phyloP scores from a whole-genome alignment of 2,797 vertebrate genomes.

The Tenualosa thibaudeaui region DNA sequence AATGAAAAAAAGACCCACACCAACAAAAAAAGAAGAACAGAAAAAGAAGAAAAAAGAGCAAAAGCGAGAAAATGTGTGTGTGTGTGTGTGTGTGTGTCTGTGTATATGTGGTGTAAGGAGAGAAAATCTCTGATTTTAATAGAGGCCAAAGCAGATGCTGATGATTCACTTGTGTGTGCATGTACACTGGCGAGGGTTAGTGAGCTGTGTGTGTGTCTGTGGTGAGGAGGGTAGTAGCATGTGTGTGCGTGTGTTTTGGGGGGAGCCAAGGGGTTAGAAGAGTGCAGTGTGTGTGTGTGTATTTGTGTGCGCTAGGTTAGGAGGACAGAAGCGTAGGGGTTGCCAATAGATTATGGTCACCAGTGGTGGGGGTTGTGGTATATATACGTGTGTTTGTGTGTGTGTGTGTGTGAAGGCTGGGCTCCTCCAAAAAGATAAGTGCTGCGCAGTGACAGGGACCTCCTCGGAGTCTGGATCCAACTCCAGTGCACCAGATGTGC shows the following conservation, averaged over 20 bases:
- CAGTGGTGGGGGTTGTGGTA: neutral
- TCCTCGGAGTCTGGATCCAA: constrained; percentile 62
- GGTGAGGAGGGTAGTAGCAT: neutral
- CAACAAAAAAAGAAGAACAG: neutral
- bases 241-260: neutral
- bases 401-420: constrained; percentile 42
- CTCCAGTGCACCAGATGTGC: constrained; percentile 69
- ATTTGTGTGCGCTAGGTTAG: no score
- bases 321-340: neutral
- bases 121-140: constrained; percentile 17
- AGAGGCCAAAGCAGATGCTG: constrained; percentile 2
- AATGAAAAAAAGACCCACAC: neutral
- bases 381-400: neutral
- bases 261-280: neutral
- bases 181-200: neutral
- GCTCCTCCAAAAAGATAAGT: constrained; percentile 54
- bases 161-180: neutral
- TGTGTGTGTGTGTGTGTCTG: constrained; percentile 12
- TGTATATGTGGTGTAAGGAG: neutral
- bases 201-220: neutral
- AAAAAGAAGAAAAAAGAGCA: neutral
- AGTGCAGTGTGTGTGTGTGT: neutral
- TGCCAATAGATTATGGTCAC: neutral
- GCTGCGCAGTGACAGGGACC: constrained; percentile 56
- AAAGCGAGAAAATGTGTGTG: neutral